Percentiles rank a stretch among this genome's conserved stretches.
These are phyloP conservation scores for Thripadectes ignobilis DNA, from an alignment of 2,797 vertebrate species.

Conservation along the genomic window DNA sequence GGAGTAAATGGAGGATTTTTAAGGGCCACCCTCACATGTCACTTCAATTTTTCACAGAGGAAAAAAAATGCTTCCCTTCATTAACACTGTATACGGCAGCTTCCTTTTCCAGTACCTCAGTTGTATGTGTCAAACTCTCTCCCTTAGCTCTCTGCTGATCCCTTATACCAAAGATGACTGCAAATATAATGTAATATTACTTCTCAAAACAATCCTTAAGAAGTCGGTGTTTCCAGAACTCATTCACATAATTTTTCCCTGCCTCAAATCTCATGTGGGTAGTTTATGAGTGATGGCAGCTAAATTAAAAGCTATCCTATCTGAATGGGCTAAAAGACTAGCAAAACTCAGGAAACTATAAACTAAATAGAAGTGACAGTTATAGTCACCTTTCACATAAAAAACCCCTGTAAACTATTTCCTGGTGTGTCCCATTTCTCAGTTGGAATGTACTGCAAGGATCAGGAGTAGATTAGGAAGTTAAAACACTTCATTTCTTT, in stretches of 20 bases:
- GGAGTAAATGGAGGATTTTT: slow-evolving; percentile 26
- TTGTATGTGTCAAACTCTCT: not conserved
- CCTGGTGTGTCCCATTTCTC: slow-evolving; percentile 86
- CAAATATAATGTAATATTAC: not conserved
- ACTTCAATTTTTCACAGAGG: slow-evolving; percentile 15
- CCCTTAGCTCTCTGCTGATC: not conserved
- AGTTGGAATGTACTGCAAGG: slow-evolving; percentile 78
- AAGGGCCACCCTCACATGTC: not conserved
- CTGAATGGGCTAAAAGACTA: slow-evolving; percentile 78
- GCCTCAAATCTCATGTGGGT: slow-evolving; percentile 20
- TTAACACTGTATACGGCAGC: not conserved
- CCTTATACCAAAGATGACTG: not conserved
- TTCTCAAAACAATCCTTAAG: slow-evolving; percentile 35
- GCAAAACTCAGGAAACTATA: slow-evolving; percentile 67
- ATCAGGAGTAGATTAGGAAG: slow-evolving; percentile 76
- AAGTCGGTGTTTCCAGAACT: slow-evolving; percentile 53
- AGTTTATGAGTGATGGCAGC: slow-evolving; percentile 41
- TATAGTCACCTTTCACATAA: slow-evolving; percentile 80
- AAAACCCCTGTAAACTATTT: slow-evolving; percentile 80
- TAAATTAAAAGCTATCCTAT: slow-evolving; percentile 65
- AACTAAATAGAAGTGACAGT: slow-evolving; percentile 85
- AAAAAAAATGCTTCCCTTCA: slow-evolving; percentile 20
- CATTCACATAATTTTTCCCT: slow-evolving; percentile 46
- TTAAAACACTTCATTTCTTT: slow-evolving; percentile 4
- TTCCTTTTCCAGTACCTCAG: slow-evolving; percentile 13